Evolutionary conservation across 2,888 invertebrate genomes (phyloP).

Genomic region (Atrina japonica): DNA sequence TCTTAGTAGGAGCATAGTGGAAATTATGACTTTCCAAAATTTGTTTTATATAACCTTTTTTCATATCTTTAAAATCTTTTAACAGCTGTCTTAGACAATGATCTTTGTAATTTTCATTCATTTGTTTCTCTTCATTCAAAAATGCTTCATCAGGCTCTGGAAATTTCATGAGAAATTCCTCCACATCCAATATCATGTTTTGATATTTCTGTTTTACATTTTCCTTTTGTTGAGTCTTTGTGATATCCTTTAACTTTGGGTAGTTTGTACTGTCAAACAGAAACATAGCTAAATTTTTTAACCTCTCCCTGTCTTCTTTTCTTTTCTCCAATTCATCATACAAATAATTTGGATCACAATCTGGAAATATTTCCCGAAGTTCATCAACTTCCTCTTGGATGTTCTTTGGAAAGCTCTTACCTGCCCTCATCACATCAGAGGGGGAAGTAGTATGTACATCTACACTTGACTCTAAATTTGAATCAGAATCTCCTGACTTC

Average conservation of each 20-base stretch:
- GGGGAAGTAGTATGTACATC: slow-evolving; percentile 17
- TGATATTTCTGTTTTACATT: slow-evolving; percentile 50
- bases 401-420: slow-evolving; percentile 11
- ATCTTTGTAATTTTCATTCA: slow-evolving; percentile 66
- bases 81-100: slow-evolving; percentile 64
- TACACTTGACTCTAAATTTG: slow-evolving; percentile 38
- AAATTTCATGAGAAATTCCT: slow-evolving; percentile 72
- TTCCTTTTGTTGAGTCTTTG: slow-evolving; percentile 50
- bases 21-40: slow-evolving; percentile 60
- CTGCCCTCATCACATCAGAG: slow-evolving; percentile 22
- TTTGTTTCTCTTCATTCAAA: slow-evolving; percentile 56
- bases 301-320: slow-evolving; percentile 56
- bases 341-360: slow-evolving; percentile 76
- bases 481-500: slow-evolving; percentile 44
- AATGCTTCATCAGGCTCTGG: slow-evolving; percentile 72
- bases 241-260: slow-evolving; percentile 68
- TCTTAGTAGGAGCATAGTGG: slow-evolving; percentile 63
- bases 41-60: slow-evolving; percentile 62
- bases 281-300: slow-evolving; percentile 63
- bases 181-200: slow-evolving; percentile 61
- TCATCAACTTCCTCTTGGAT: slow-evolving; percentile 66
- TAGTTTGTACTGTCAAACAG: slow-evolving; percentile 70
- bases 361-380: slow-evolving; percentile 70
- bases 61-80: slow-evolving; percentile 66
- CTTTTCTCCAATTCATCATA: slow-evolving; percentile 63